Conservation (phyloP, 1,140 invertebrate genomes). For the Drosophila azteca region DNA sequence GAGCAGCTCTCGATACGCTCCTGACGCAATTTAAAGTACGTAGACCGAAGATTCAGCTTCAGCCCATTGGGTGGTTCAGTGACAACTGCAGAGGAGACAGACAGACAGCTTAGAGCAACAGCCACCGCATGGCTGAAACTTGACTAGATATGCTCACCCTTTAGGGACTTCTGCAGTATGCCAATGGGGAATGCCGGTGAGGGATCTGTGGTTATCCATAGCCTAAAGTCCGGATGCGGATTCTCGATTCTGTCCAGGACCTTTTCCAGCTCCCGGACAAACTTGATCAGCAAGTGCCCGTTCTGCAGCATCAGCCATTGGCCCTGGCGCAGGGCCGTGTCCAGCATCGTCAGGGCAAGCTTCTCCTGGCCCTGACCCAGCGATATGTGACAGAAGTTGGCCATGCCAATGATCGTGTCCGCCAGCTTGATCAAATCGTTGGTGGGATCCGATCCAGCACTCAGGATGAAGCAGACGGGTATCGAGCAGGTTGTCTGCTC, state of each 20-base stretch:
- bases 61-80: slow-evolving; percentile 95
- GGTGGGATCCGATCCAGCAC: slow-evolving; percentile 94
- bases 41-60: slow-evolving; percentile 94
- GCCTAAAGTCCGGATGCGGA: slow-evolving; percentile 94
- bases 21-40: slow-evolving; percentile 92
- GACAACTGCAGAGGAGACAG: slow-evolving; percentile 87
- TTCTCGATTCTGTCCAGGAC: slow-evolving; percentile 90
- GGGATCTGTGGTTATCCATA: slow-evolving; percentile 96
- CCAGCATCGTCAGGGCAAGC: slow-evolving; percentile 88
- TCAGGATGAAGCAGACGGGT: slow-evolving; percentile 94
- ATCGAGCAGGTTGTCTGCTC: slow-evolving; percentile 91
- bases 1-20: slow-evolving; percentile 88
- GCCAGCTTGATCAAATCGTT: slow-evolving; percentile 94
- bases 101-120: slow-evolving; percentile 7
- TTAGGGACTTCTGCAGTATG: slow-evolving; percentile 92
- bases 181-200: slow-evolving; percentile 93
- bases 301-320: slow-evolving; percentile 96
- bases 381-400: slow-evolving; percentile 92
- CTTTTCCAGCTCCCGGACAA: slow-evolving; percentile 92
- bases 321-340: slow-evolving; percentile 89
- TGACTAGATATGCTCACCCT: slow-evolving; percentile 86
- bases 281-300: slow-evolving; percentile 93
- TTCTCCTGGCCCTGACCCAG: slow-evolving; percentile 95
- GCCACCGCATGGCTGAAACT: background rate
- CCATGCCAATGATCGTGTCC: slow-evolving; percentile 88